Evolutionary conservation across 2,888 invertebrate species (phyloP), one percentile per base, ranked within the genome.

Genomic region (Eretmocerus hayati): DNA sequence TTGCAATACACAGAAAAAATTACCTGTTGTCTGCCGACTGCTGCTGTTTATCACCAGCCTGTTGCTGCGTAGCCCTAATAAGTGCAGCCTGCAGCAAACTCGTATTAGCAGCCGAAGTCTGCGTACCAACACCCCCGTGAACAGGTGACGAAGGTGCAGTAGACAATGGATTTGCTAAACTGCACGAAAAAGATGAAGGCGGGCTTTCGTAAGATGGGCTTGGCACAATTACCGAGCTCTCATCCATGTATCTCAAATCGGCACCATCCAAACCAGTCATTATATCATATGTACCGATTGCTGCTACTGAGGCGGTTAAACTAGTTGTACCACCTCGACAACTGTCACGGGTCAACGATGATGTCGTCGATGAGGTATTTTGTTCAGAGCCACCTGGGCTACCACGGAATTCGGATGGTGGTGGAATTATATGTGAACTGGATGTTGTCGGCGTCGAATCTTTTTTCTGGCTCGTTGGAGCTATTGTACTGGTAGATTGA

Each of bases 221-320:
- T 48, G 87, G 82, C 50, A 89, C 77, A 57, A 84, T 84, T 36
- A 90, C 80, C 22, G 90, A 90, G 69, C 90, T 90, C 67, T 92
- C 91, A 67, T 92, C 92, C 91, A 92, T 91, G 70, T 81, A 92
- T 39, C 87, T 80, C 45, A 92, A 74, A 71, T 92, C 91, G n/a
- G 87, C 87, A 52, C 85, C 86, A 65, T 90, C 90, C 72, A 90
- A 76, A 42, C 84, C 85, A 18, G 84, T 79, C 51, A 91, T 75
- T 52, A 88, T 78, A 66, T 90, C 90, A 62, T 84, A 89, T 31
- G 83, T 83, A 42, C 76, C 75, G 46, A 78, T 77, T n/a, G 74
- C 72, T 9, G 6, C 8, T n/a, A n/a, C n/a, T n/a, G n/a, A n/a
- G n/a, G n/a, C n/a, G 30, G 30, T 16, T 71, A 66, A 43, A 73